phyloP scores from a whole-genome alignment of 2,888 invertebrate species.

The Vannuccia rotundouncinata region DNA sequence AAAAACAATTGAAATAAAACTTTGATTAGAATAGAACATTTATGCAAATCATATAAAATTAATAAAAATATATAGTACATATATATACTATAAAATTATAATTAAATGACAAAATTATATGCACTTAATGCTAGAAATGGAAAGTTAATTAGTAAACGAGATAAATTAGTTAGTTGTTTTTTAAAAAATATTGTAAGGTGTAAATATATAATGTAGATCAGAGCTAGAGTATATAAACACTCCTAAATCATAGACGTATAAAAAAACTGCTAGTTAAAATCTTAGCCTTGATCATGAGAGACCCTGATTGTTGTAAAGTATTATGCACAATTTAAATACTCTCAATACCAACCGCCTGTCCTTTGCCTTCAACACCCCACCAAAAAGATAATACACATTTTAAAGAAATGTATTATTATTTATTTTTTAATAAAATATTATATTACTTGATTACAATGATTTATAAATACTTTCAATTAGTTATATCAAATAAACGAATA shows the following conservation, averaged over 20 bases:
- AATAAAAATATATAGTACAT: too few relatives aligned
- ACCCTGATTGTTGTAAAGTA: neutral
- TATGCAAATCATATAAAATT: too few relatives aligned
- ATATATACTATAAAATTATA: too few relatives aligned
- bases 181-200: neutral
- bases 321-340: neutral
- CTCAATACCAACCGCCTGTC: neutral
- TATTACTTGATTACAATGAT: constrained; percentile 20
- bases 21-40: too few relatives aligned
- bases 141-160: too few relatives aligned
- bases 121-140: neutral
- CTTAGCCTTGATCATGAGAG: neutral
- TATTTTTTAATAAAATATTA: constrained; percentile 10
- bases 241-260: neutral
- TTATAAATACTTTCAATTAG: too few relatives aligned
- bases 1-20: too few relatives aligned
- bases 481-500: too few relatives aligned
- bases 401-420: constrained; percentile 26
- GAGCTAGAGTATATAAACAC: neutral
- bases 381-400: too few relatives aligned
- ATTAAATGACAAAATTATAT: too few relatives aligned
- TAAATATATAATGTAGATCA: neutral
- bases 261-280: neutral
- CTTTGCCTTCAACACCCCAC: neutral
- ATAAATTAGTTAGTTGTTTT: neutral